A percentile compares a stretch with the other conserved stretches of the same genome.
phyloP scores from a whole-genome alignment of 2,888 invertebrate species.

The Eremobia ochroleuca region DNA sequence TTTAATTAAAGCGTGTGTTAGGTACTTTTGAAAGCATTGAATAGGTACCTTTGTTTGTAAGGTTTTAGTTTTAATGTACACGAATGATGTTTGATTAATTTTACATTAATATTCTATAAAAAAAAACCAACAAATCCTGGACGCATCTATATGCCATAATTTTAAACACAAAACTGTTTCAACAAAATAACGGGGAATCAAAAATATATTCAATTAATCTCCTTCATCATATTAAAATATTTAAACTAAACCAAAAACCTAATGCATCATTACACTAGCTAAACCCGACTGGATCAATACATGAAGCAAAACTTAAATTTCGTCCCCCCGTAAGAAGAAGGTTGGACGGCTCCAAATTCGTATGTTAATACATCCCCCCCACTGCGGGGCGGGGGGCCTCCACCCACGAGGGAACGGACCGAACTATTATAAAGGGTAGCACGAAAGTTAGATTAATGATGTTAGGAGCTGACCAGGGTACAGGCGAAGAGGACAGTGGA shows the following conservation, averaged over 20 bases:
- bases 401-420: constrained; percentile 85
- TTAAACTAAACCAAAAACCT: constrained; percentile 50
- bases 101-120: background rate
- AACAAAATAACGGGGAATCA: background rate
- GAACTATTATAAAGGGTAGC: constrained; percentile 92
- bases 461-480: constrained; percentile 90
- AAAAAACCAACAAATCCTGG: background rate
- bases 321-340: constrained; percentile 88
- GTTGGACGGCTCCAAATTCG: constrained; percentile 88
- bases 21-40: background rate
- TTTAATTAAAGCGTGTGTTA: constrained; percentile 18
- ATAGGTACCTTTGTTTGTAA: background rate
- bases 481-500: constrained; percentile 68
- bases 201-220: background rate
- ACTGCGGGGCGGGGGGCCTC: constrained; percentile 72
- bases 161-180: background rate
- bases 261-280: constrained; percentile 77
- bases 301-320: constrained; percentile 89
- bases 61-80: background rate
- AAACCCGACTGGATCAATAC: constrained; percentile 87
- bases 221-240: background rate
- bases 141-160: background rate
- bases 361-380: constrained; percentile 87
- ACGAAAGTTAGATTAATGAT: constrained; percentile 92
- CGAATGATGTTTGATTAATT: background rate